Percentiles rank a stretch among this genome's conserved stretches.
Evolutionary conservation across 2,113 vertebrate species (phyloP).

Genomic region (Eretmochelys imbricata): DNA sequence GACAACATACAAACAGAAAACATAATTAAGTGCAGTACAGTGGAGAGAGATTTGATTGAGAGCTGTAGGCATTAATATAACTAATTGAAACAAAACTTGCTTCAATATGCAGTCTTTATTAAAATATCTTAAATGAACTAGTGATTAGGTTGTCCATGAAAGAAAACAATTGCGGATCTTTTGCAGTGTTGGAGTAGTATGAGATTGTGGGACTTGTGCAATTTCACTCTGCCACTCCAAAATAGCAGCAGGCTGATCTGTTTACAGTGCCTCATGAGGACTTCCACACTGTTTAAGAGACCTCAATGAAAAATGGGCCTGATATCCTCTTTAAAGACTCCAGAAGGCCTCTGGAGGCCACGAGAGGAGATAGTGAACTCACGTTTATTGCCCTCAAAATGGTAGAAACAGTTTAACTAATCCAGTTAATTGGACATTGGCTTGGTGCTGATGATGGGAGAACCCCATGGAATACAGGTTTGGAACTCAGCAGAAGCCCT

Average conservation of each 20-base stretch:
- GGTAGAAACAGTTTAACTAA: neutral
- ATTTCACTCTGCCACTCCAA: neutral
- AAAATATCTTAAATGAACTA: conserved; percentile 34
- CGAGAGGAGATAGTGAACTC: neutral
- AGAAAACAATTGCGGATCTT: conserved; percentile 9
- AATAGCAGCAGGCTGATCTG: neutral
- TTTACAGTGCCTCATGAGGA: neutral
- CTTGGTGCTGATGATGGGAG: neutral
- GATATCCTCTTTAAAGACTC: neutral
- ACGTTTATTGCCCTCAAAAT: neutral
- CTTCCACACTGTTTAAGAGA: neutral
- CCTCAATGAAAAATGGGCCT: neutral
- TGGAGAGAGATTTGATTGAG: conserved; percentile 49
- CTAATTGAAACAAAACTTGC: conserved; percentile 42
- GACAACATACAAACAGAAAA: conserved; percentile 55
- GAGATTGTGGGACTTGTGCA: neutral
- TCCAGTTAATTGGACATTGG: neutral
- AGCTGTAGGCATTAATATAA: conserved; percentile 52
- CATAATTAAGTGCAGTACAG: conserved; percentile 40
- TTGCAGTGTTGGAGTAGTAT: neutral
- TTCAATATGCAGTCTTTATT: conserved; percentile 33
- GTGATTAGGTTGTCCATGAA: conserved; percentile 15
- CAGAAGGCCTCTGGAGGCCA: neutral
- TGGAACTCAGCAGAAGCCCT: neutral
- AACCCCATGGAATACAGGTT: neutral